A percentile compares a stretch with the other conserved stretches of the same genome.
Conservation (phyloP, 2,797 vertebrate species). For the Synaphobranchus kaupii region DNA sequence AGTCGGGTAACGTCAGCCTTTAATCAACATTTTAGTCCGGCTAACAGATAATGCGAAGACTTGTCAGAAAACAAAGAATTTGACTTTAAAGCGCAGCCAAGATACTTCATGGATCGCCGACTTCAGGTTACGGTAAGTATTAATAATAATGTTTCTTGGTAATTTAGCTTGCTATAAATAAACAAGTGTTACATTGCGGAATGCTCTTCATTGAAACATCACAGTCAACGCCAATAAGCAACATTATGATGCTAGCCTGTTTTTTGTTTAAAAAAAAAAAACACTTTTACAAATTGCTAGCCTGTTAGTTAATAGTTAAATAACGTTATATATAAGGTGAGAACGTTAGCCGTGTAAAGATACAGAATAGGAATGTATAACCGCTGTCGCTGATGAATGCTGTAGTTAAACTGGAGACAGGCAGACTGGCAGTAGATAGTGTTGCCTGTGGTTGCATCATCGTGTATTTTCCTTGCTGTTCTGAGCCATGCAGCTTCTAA, state of each 20-base stretch:
- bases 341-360: neutral
- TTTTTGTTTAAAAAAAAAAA: too few species aligned
- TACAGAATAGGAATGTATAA: neutral
- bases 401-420: neutral
- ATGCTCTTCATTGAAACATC: neutral
- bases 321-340: neutral
- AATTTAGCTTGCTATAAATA: neutral
- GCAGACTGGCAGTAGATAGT: constrained; percentile 37
- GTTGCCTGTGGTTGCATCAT: constrained; percentile 77
- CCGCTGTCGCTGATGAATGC: neutral
- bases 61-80: too few species aligned
- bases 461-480: constrained; percentile 34
- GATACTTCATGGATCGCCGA: neutral
- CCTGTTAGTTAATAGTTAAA: neutral
- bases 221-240: neutral
- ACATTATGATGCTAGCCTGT: neutral
- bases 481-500: constrained; percentile 45
- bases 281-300: neutral
- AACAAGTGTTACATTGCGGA: neutral
- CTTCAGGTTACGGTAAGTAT: neutral
- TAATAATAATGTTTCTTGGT: neutral
- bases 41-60: too few species aligned
- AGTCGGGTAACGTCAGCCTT: neutral
- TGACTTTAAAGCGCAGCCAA: neutral
- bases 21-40: neutral